Percentiles rank a stretch among this genome's conserved stretches.
Evolutionary conservation across 2,888 invertebrate species (phyloP).

Genomic region (Ferrisia virgata): DNA sequence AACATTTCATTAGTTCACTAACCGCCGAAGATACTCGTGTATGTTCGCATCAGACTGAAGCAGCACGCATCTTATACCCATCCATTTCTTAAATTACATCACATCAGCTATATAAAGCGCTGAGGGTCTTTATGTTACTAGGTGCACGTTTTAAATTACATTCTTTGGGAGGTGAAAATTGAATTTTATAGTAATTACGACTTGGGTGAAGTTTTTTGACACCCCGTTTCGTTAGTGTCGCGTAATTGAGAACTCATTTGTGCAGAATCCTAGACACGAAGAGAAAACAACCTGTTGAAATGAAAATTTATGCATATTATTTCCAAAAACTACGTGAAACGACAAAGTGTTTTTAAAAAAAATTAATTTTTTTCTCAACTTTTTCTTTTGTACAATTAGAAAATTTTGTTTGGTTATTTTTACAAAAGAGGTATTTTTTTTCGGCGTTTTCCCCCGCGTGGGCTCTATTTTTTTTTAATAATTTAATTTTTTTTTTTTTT

Average conservation of each 20-base stretch:
- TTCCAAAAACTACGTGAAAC: neutral
- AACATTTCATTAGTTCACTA: neutral
- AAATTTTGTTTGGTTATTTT: neutral
- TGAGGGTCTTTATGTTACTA: neutral
- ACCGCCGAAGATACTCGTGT: neutral
- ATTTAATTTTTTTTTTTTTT: neutral
- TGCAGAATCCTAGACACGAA: neutral
- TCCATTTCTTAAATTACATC: neutral
- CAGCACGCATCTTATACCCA: neutral
- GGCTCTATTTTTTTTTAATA: neutral
- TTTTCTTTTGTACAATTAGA: conserved; percentile 8
- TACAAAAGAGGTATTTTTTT: neutral
- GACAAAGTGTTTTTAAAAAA: neutral
- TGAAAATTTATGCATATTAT: neutral
- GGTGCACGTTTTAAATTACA: neutral
- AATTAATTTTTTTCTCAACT: neutral
- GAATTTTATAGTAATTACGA: neutral
- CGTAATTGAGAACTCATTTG: neutral
- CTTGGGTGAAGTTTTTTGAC: neutral
- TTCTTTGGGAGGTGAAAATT: neutral
- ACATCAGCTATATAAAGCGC: neutral
- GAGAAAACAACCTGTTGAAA: neutral
- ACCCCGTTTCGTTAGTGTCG: neutral
- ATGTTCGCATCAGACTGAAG: no score
- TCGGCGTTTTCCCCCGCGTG: neutral